Base-by-base conservation (phyloP, 2,797 vertebrate genomes). In the Avahi laniger region DNA sequence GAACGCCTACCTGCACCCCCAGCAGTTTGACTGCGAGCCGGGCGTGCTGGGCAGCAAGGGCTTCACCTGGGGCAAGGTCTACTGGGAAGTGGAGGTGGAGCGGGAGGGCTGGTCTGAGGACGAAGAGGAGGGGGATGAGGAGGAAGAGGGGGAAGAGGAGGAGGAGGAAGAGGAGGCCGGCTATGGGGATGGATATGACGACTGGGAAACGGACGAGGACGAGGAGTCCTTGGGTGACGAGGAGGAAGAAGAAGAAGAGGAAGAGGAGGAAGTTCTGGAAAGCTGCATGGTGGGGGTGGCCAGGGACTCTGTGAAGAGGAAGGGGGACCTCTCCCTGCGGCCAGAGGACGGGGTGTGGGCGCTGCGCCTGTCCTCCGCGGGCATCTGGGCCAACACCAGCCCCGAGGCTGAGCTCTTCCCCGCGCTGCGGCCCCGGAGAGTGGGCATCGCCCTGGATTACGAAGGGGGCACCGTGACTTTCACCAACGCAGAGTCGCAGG, bases 1-100 rank as follows among this genome's bases (percentile, higher is more conserved):
- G 48, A 22, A 89, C 0, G 0, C 72, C 0, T 93, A 65, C 84
- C 82, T 83, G 85, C 20, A 90, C 50, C 96, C 97, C 12, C 97
- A 96, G 91, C 96, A 90, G 76, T 97, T 97, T 33, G 96, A 97
- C 89, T 96, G 88, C 38, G 95, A 97, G 84, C 97, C 96, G 0
- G 96, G 84, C 0, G 97, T 98, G 86, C 94, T 97, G 50, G 98
- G 96, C 93, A 97, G 95, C 20, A 97, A 97, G 75, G 96, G 97
- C 59, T 98, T 98, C 94, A 97, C 97, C 50, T 97, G 97, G 97
- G 97, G 97, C 95, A 97, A 97, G 59, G 97, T 97, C 24, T 98
- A 97, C 91, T 97, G 97, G 98, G 98, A 98, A 59, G 97, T 97
- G 10, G 96, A 95, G 84, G 84, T 97, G 78, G 94, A 97, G 50